Conservation (phyloP, 2,888 invertebrate genomes). For the Phengaris alcon region DNA sequence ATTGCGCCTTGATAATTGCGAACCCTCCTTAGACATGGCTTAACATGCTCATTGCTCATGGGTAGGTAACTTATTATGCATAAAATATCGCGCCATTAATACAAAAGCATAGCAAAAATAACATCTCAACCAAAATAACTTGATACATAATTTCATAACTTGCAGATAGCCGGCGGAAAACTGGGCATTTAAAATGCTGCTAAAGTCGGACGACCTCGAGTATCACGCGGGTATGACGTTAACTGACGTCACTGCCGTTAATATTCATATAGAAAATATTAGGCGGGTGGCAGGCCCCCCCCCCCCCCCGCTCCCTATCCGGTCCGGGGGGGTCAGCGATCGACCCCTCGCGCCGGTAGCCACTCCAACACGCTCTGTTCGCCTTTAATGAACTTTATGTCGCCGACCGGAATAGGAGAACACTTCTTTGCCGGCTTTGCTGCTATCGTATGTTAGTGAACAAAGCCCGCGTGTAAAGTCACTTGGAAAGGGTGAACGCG, state of each 20-base stretch:
- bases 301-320: conserved; percentile 26
- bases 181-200: conserved; percentile 32
- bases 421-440: conserved; percentile 70
- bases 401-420: conserved; percentile 73
- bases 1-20: too few species aligned
- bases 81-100: neutral
- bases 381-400: conserved; percentile 78
- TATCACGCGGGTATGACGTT: conserved; percentile 42
- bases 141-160: conserved; percentile 1
- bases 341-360: conserved; percentile 59
- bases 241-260: conserved; percentile 49
- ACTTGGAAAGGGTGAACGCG: conserved; percentile 64
- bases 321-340: conserved; percentile 46
- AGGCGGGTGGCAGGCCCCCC: conserved; percentile 45
- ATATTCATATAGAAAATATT: conserved; percentile 69
- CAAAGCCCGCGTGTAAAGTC: conserved; percentile 69
- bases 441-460: conserved; percentile 70
- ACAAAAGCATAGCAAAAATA: neutral
- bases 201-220: conserved; percentile 36
- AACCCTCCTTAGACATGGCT: too few species aligned
- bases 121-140: conserved; percentile 15
- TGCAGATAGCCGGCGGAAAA: conserved; percentile 17
- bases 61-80: neutral
- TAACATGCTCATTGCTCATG: too few species aligned
- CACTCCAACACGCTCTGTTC: conserved; percentile 74